Evolutionary conservation across 2,888 invertebrate genomes (phyloP), one percentile per base, ranked within the genome.

Genomic region (Chaitophorus viminalis): DNA sequence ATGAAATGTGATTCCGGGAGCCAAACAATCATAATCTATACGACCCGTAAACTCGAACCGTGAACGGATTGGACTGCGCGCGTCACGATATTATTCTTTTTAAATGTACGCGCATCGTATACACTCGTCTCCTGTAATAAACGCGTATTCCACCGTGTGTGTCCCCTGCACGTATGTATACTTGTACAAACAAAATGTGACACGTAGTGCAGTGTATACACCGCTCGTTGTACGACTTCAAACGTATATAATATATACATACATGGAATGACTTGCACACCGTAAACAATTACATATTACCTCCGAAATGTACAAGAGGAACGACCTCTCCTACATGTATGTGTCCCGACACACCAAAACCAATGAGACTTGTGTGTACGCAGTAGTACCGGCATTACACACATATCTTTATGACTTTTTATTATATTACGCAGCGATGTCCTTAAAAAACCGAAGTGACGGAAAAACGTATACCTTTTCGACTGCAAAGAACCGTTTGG

Each of bases 191-290:
- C 68, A 14, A 29, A 25, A 29, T 11, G 9, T n/a, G 8, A 8
- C 5, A 68, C 68, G 68, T 1, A 1, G n/a, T n/a, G 46, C 2
- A n/a, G n/a, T 14, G 46, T 46, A 3, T 14, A 68, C 9, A 29
- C 68, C 68, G 68, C 68, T 11, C 11, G 60, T 14, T 68, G 36
- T 60, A 60, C 14, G n/a, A n/a, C 60, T 78, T 78, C 6, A 78
- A 60, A 60, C n/a, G 14, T 21, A 11, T 54, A 25, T n/a, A n/a
- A n/a, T n/a, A n/a, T n/a, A n/a, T n/a, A n/a, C n/a, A n/a, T 6
- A 25, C 8, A 33, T 17, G 36, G 78, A 78, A 78, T 78, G 78
- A 78, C 78, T 78, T 78, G 60, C 78, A 33, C 25, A 25, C 33
- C 54, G 31, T 60, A 78, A 78, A 60, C 21, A 33, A 29, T 60